phyloP scores from a whole-genome alignment of 2,797 vertebrate genomes.

The Tapirus indicus region DNA sequence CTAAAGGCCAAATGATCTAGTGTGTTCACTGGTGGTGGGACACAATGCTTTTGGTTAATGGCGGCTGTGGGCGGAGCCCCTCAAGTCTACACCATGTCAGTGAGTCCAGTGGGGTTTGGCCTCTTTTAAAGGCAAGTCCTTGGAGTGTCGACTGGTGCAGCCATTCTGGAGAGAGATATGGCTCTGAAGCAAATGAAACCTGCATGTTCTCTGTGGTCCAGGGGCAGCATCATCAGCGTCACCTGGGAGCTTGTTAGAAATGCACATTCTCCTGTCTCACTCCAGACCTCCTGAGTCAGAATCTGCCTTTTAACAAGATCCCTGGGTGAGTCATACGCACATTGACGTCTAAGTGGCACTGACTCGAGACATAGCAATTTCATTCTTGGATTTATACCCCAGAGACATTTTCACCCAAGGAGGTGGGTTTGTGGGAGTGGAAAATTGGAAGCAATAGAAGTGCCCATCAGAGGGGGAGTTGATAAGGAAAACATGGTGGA shows the following conservation, averaged over 20 bases:
- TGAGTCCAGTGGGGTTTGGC: not conserved
- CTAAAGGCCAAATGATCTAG: not conserved
- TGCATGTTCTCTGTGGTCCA: not conserved
- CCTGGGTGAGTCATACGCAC: not conserved
- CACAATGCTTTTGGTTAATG: not conserved
- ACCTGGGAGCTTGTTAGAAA: not conserved
- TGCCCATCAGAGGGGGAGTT: not conserved
- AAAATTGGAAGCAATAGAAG: not conserved
- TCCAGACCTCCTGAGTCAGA: not conserved
- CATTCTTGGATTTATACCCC: not conserved
- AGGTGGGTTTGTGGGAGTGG: not conserved
- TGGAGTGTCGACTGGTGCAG: not conserved
- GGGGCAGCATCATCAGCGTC: not conserved
- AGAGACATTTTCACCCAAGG: not conserved
- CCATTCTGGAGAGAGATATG: not conserved
- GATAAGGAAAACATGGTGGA: not conserved
- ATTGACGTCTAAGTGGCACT: not conserved
- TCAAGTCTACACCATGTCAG: not conserved
- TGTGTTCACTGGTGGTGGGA: not conserved
- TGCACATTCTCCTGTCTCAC: not conserved
- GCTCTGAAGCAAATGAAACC: not conserved
- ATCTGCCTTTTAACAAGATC: not conserved
- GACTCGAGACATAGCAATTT: not conserved
- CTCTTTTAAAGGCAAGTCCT: not conserved
- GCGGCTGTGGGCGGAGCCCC: not conserved